These are phyloP conservation scores for Pongo pygmaeus DNA, from an alignment of 2,113 vertebrate genomes.

Conservation along the genomic window DNA sequence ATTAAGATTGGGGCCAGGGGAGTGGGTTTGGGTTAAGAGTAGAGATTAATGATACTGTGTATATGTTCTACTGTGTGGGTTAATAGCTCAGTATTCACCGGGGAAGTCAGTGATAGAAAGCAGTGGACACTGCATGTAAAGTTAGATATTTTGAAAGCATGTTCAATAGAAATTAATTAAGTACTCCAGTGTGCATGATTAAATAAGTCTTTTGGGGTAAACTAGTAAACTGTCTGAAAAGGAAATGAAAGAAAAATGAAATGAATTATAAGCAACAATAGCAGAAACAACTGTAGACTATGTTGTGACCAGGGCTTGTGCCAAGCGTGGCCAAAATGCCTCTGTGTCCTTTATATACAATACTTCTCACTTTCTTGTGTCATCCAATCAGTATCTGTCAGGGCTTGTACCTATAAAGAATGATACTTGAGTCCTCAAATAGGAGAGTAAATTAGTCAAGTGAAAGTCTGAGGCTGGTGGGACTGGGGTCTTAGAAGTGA, in stretches of 20 bases:
- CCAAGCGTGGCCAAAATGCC: too few species aligned
- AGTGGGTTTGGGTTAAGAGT: neutral
- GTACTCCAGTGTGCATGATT: neutral
- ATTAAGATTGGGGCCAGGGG: neutral
- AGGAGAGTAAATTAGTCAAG: neutral
- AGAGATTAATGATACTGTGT: constrained; percentile 26
- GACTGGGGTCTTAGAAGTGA: neutral
- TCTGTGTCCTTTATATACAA: too few species aligned
- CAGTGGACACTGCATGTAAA: neutral
- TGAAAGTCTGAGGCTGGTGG: neutral
- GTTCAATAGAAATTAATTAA: constrained; percentile 39
- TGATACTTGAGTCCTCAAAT: neutral
- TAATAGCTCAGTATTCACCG: constrained; percentile 6
- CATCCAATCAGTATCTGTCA: rapidly evolving
- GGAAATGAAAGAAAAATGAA: neutral
- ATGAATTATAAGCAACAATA: neutral
- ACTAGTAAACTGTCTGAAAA: neutral
- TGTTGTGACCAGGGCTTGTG: neutral
- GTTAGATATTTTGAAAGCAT: neutral
- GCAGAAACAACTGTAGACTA: rapidly evolving
- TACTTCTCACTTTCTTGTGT: neutral
- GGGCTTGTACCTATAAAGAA: too few species aligned
- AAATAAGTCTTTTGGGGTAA: neutral
- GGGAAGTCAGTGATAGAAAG: neutral
- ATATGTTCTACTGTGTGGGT: neutral